Conservation (phyloP, 2,888 invertebrate genomes). For the Ophonus ardosiacus region DNA sequence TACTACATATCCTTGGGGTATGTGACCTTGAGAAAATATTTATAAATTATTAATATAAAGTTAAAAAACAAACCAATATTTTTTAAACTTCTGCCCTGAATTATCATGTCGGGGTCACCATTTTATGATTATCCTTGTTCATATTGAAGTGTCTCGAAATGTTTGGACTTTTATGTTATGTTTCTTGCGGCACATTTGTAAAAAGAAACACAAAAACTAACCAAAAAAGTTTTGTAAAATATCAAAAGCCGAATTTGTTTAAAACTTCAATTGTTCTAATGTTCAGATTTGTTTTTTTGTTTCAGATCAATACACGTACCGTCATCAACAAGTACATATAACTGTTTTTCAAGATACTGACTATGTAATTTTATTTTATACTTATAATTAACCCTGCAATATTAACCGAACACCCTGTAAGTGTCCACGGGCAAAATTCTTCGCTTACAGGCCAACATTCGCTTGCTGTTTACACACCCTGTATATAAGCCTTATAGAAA, state of each 20-base stretch:
- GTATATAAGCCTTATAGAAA: conserved; percentile 32
- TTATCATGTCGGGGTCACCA: too few relatives aligned
- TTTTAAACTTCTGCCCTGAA: too few relatives aligned
- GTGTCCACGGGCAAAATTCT: conserved; percentile 28
- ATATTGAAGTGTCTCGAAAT: too few relatives aligned
- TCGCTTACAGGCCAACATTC: conserved; percentile 17
- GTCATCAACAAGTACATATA: conserved; percentile 62
- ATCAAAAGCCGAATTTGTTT: neutral
- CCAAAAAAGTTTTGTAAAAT: conserved; percentile 31
- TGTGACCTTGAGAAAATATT: too few relatives aligned
- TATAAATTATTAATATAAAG: too few relatives aligned
- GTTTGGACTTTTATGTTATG: neutral
- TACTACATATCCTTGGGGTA: too few relatives aligned
- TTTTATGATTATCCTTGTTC: too few relatives aligned
- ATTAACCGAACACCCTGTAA: conserved; percentile 50
- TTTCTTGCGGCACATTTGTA: conserved; percentile 41
- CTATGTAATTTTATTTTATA: conserved; percentile 43
- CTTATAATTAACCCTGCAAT: conserved; percentile 48
- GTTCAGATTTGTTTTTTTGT: conserved; percentile 30
- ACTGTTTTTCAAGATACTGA: conserved; percentile 73
- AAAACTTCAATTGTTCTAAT: conserved; percentile 13
- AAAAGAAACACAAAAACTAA: conserved; percentile 49
- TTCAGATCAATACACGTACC: conserved; percentile 60
- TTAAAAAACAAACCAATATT: too few relatives aligned
- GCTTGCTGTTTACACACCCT: conserved; percentile 51